Conservation (phyloP, 2,797 vertebrate genomes). For the Coreius guichenoti region DNA sequence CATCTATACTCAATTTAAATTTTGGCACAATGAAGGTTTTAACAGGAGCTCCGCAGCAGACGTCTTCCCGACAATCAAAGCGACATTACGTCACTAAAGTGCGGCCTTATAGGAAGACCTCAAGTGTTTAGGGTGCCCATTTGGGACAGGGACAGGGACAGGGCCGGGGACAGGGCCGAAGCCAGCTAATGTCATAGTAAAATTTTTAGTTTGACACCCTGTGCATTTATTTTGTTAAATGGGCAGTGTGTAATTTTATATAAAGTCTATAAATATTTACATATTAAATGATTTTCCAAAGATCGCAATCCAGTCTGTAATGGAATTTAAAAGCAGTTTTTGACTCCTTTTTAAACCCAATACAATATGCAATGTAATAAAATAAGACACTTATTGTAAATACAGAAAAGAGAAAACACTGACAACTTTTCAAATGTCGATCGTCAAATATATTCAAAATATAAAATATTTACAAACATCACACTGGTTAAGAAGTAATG, state of each 20-base stretch:
- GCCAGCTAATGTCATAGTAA: not conserved
- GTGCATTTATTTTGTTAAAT: not conserved
- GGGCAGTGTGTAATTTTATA: not conserved
- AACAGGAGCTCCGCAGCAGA: too few relatives aligned
- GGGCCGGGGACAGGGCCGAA: not conserved
- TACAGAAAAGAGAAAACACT: not conserved
- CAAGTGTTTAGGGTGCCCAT: not conserved
- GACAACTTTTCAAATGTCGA: slow-evolving; percentile 1
- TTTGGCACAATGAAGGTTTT: too few relatives aligned
- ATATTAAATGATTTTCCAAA: not conserved
- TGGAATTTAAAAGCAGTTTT: not conserved
- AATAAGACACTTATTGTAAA: not conserved
- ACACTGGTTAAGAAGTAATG: slow-evolving; percentile 29
- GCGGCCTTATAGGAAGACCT: not conserved
- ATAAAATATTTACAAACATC: slow-evolving; percentile 44
- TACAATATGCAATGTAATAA: not conserved
- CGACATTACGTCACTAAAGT: not conserved
- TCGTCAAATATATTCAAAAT: slow-evolving; percentile 39
- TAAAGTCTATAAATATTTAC: not conserved
- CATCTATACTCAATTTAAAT: too few relatives aligned
- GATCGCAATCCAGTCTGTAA: not conserved
- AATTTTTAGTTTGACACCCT: not conserved
- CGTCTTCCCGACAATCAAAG: not conserved
- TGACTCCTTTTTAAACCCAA: not conserved
- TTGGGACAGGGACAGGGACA: not conserved